Percentiles rank a stretch among this genome's conserved stretches.
These are phyloP conservation scores for Dolichotis patagonum DNA, from an alignment of 2,113 vertebrate genomes.

Conservation along the genomic window DNA sequence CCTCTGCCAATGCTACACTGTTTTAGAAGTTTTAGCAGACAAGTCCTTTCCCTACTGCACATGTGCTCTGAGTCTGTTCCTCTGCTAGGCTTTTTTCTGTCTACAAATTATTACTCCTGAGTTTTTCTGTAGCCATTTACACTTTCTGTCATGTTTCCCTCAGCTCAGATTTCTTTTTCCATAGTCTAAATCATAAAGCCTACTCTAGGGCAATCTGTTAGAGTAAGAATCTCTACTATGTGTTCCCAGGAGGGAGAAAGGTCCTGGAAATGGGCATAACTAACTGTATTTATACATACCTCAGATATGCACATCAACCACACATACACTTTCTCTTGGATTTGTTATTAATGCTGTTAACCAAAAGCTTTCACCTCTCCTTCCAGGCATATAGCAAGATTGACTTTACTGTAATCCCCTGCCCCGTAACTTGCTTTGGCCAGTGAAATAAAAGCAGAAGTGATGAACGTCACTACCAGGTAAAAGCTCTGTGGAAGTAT, in stretches of 20 bases:
- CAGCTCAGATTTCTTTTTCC: conserved; percentile 9
- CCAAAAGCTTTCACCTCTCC: background rate
- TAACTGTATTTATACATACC: background rate
- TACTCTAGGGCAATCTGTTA: background rate
- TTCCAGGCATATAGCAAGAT: background rate
- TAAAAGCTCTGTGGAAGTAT: background rate
- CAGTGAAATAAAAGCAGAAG: background rate
- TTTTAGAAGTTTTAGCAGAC: conserved; percentile 20
- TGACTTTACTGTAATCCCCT: background rate
- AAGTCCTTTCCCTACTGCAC: background rate
- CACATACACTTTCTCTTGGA: background rate
- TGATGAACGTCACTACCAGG: background rate
- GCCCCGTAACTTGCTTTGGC: background rate
- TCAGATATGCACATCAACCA: background rate
- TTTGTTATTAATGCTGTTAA: background rate
- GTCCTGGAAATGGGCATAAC: background rate
- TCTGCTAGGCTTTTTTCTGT: background rate
- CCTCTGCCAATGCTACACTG: background rate
- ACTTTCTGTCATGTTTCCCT: background rate
- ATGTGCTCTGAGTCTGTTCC: background rate
- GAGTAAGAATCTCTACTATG: background rate
- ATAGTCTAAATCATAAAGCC: background rate
- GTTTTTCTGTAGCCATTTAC: background rate
- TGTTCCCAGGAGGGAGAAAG: conserved; percentile 19
- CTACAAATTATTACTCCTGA: background rate